phyloP scores from a whole-genome alignment of 2,888 invertebrate species.

The Drosophila paramelanica region DNA sequence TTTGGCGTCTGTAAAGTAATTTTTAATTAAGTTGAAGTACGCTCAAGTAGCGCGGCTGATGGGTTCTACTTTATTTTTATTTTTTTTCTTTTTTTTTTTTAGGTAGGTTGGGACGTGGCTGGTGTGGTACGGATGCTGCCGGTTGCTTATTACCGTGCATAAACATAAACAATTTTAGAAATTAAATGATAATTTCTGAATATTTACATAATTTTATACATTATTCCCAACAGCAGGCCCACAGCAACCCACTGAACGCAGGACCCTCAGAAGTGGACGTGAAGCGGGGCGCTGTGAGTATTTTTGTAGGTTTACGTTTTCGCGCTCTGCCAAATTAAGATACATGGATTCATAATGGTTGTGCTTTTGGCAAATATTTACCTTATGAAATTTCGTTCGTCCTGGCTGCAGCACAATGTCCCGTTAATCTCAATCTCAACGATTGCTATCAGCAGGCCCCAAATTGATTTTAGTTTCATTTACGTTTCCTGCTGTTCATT shows the following conservation, averaged over 20 bases:
- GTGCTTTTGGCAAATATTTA: constrained; percentile 59
- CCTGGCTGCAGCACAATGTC: constrained; percentile 27
- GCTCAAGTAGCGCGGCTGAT: constrained; percentile 52
- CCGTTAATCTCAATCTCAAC: constrained; percentile 64
- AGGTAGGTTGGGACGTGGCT: constrained; percentile 24
- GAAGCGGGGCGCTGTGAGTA: background rate
- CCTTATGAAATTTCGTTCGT: constrained; percentile 54
- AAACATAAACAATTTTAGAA: constrained; percentile 78
- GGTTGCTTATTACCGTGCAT: constrained; percentile 75
- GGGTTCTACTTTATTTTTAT: constrained; percentile 18
- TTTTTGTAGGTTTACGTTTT: constrained; percentile 37
- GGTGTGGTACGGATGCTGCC: constrained; percentile 27
- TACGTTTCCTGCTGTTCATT: constrained; percentile 66
- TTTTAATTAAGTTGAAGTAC: constrained; percentile 80
- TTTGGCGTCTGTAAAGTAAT: constrained; percentile 80
- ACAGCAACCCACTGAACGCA: background rate
- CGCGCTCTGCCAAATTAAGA: constrained; percentile 48
- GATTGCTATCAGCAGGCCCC: constrained; percentile 69
- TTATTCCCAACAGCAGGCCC: constrained; percentile 54
- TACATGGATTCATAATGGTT: constrained; percentile 21
- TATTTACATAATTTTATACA: constrained; percentile 79
- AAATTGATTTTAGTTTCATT: constrained; percentile 79
- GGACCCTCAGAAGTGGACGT: background rate
- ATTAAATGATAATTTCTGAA: constrained; percentile 75
- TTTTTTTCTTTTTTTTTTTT: background rate